These are phyloP conservation scores for Callochromis pleurospilus DNA, from an alignment of 2,113 vertebrate genomes.

Conservation along the genomic window DNA sequence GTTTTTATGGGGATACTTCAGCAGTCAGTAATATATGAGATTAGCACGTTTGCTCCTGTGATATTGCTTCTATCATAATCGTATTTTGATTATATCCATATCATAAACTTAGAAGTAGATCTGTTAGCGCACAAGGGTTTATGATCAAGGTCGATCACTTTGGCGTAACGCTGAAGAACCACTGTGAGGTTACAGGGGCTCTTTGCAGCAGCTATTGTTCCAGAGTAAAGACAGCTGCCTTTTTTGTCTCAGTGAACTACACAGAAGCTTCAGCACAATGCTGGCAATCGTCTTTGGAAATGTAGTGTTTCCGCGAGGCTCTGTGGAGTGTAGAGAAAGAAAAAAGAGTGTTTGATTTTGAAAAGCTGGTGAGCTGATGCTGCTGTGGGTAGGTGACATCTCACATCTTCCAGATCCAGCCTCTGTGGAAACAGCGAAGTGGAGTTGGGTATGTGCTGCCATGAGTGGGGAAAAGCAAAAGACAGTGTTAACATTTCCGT, in stretches of 20 bases:
- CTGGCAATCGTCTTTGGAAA: constrained; percentile 50
- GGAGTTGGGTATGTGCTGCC: not conserved
- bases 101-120: constrained; percentile 23
- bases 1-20: constrained; percentile 18
- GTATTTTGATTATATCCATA: constrained; percentile 24
- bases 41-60: constrained; percentile 5
- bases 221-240: constrained; percentile 54
- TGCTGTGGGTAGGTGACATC: constrained; percentile 34
- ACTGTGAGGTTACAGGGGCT: constrained; percentile 15
- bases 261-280: constrained; percentile 44
- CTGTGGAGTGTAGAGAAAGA: constrained; percentile 8
- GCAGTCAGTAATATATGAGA: not conserved
- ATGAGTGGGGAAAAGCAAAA: constrained; percentile 7
- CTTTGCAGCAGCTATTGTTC: constrained; percentile 37
- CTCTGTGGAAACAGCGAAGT: constrained; percentile 43
- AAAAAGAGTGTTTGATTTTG: constrained; percentile 49
- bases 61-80: constrained; percentile 9
- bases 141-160: constrained; percentile 53
- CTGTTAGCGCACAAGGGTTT: constrained; percentile 28
- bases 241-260: constrained; percentile 43
- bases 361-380: constrained; percentile 38
- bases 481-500: constrained; percentile 43
- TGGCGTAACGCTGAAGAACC: constrained; percentile 7
- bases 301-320: constrained; percentile 14
- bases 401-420: constrained; percentile 31